phyloP scores from a whole-genome alignment of 1,140 invertebrate species.

The Brachystomella parvula region DNA sequence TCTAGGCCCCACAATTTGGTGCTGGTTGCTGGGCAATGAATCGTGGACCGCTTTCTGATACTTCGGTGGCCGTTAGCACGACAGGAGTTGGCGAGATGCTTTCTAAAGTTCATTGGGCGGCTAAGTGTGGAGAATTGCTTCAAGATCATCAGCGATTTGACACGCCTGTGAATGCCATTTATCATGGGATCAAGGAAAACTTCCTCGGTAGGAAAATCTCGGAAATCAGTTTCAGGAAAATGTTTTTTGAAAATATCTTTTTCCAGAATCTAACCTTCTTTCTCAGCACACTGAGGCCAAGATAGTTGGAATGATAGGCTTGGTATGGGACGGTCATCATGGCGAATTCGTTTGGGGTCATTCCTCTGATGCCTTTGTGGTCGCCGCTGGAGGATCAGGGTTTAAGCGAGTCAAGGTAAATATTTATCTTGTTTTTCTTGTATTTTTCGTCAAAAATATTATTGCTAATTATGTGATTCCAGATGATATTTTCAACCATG shows the following conservation, averaged over 20 bases:
- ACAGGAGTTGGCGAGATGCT: slow-evolving; percentile 30
- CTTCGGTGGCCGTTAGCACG: slow-evolving; percentile 20
- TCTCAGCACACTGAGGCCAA: slow-evolving; percentile 16
- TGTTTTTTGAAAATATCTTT: not conserved
- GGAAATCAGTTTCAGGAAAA: not conserved
- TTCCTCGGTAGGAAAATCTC: not conserved
- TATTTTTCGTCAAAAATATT: too few species aligned
- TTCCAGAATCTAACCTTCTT: not conserved
- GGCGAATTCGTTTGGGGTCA: slow-evolving; percentile 32
- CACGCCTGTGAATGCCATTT: not conserved
- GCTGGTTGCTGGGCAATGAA: slow-evolving; percentile 29
- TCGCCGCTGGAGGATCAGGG: slow-evolving; percentile 7
- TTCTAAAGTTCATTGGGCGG: slow-evolving; percentile 12
- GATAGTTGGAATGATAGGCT: slow-evolving; percentile 24
- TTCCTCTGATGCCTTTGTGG: slow-evolving; percentile 23
- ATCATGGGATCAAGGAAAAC: not conserved
- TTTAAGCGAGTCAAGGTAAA: slow-evolving; percentile 17
- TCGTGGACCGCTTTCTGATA: not conserved
- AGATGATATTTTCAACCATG: too few species aligned
- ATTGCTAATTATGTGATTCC: too few species aligned
- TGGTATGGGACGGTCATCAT: slow-evolving; percentile 22
- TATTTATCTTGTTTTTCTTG: not conserved
- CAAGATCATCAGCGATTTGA: not conserved
- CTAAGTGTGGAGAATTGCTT: not conserved
- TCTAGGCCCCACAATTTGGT: slow-evolving; percentile 28